Conservation (phyloP, 1,140 invertebrate genomes). For the Carcinoscorpius rotundicauda region DNA sequence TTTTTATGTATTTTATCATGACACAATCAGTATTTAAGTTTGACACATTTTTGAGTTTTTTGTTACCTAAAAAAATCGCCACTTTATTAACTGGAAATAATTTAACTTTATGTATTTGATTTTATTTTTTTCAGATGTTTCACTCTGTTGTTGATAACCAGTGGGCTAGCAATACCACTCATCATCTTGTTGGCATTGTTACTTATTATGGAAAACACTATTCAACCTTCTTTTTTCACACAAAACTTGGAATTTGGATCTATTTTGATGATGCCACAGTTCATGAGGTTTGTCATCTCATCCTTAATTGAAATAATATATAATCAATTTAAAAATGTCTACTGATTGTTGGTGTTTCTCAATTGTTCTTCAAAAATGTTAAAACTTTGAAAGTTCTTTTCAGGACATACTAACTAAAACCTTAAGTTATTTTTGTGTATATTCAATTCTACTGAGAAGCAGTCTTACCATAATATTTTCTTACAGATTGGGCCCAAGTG, state of each 20-base stretch:
- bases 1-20: too few relatives aligned
- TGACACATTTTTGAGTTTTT: too few relatives aligned
- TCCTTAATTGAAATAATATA: too few relatives aligned
- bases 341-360: too few relatives aligned
- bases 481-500: conserved; percentile 64
- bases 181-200: conserved; percentile 82
- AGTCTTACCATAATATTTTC: too few relatives aligned
- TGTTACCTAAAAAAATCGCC: not conserved
- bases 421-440: too few relatives aligned
- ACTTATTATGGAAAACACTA: conserved; percentile 96
- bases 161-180: conserved; percentile 50
- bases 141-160: conserved; percentile 70
- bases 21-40: too few relatives aligned
- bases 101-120: not conserved
- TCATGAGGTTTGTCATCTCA: conserved; percentile 48
- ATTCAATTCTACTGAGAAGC: too few relatives aligned
- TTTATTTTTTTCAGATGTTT: conserved; percentile 41
- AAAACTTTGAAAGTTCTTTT: too few relatives aligned
- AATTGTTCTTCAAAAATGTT: too few relatives aligned
- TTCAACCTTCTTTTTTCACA: conserved; percentile 92
- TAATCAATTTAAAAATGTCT: too few relatives aligned
- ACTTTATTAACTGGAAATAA: not conserved
- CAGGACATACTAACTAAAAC: too few relatives aligned
- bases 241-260: conserved; percentile 82
- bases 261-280: conserved; percentile 94